phyloP scores from a whole-genome alignment of 1,140 invertebrate species.

The Danaus plexippus region DNA sequence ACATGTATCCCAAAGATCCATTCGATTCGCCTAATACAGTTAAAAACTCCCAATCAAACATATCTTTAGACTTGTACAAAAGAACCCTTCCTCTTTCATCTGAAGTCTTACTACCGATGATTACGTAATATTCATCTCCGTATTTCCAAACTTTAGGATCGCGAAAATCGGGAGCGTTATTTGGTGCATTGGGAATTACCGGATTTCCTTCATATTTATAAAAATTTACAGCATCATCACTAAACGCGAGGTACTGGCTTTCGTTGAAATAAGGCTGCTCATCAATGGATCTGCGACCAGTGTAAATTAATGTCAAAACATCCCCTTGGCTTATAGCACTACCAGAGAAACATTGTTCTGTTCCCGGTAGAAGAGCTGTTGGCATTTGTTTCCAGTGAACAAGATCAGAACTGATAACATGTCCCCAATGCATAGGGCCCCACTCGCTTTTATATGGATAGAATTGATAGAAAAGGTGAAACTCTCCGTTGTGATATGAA shows the following conservation, averaged over 20 bases:
- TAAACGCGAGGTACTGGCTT: conserved; percentile 56
- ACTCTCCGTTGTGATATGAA: conserved; percentile 51
- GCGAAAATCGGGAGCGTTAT: conserved; percentile 54
- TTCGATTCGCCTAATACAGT: conserved; percentile 49
- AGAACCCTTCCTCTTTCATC: conserved; percentile 49
- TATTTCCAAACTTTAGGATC: conserved; percentile 65
- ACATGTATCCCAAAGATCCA: conserved; percentile 58
- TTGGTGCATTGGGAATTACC: conserved; percentile 40
- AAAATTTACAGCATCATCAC: conserved; percentile 54
- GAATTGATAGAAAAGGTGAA: conserved; percentile 63
- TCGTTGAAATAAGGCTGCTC: conserved; percentile 43
- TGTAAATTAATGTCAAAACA: conserved; percentile 54
- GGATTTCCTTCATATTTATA: conserved; percentile 57
- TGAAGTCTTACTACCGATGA: conserved; percentile 55
- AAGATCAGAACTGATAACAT: conserved; percentile 48
- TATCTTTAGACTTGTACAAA: conserved; percentile 53
- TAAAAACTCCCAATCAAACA: conserved; percentile 58
- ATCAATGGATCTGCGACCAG: conserved; percentile 35
- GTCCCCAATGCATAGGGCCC: conserved; percentile 67
- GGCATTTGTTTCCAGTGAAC: conserved; percentile 57
- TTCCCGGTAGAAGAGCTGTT: conserved; percentile 55
- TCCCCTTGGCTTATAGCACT: conserved; percentile 48
- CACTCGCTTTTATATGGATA: conserved; percentile 53
- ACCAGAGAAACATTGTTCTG: conserved; percentile 62
- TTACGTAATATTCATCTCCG: conserved; percentile 56